Conservation (phyloP, 2,113 vertebrate genomes). For the Sorex araneus region DNA sequence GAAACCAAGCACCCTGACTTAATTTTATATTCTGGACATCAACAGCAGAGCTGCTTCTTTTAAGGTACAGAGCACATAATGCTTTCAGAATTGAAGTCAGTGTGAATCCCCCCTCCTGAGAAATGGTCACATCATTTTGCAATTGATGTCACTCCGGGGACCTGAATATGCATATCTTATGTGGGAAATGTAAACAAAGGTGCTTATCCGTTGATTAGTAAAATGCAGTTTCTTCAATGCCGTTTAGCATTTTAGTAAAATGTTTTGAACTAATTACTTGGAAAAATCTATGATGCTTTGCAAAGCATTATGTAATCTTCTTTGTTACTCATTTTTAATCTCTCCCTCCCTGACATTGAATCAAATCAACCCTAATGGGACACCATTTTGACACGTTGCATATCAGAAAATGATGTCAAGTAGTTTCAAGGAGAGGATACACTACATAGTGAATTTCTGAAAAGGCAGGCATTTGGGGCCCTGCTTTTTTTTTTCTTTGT, state of each 20-base stretch:
- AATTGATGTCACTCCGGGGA: neutral
- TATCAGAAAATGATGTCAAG: neutral
- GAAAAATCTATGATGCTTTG: slow-evolving; percentile 61
- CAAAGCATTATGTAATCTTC: slow-evolving; percentile 49
- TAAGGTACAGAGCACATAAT: neutral
- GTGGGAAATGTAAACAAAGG: slow-evolving; percentile 8
- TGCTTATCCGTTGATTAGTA: slow-evolving; percentile 11
- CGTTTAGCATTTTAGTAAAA: slow-evolving; percentile 31
- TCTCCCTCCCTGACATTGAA: slow-evolving; percentile 21
- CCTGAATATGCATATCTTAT: neutral
- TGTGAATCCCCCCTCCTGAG: neutral
- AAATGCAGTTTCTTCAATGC: neutral
- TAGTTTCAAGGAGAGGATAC: neutral
- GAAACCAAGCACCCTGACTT: neutral
- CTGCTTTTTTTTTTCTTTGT: neutral
- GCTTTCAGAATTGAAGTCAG: slow-evolving; percentile 8
- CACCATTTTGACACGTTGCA: slow-evolving; percentile 1
- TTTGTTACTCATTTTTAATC: slow-evolving; percentile 51
- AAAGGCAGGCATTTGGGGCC: neutral
- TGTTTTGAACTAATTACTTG: slow-evolving; percentile 64
- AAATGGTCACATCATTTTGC: slow-evolving; percentile 9
- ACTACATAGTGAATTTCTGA: neutral
- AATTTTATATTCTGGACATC: neutral
- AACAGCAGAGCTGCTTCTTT: no score
- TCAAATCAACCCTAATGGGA: neutral